phyloP scores from a whole-genome alignment of 2,888 invertebrate genomes.

The Leptarthrus brevirostris region DNA sequence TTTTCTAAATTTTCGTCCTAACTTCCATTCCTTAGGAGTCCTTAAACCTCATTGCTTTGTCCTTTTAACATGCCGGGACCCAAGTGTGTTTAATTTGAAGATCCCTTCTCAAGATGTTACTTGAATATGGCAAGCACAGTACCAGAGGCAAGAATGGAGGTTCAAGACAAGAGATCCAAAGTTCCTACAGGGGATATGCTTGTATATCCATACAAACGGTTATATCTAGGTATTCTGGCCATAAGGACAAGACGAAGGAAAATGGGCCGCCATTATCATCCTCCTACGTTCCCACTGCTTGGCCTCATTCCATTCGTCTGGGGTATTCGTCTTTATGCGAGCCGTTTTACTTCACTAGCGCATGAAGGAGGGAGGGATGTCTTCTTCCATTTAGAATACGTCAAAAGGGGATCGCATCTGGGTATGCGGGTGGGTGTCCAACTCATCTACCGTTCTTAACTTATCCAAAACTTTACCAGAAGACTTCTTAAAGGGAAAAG shows the following conservation, averaged over 20 bases:
- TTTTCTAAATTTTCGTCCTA: constrained; percentile 45
- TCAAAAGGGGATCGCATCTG: constrained; percentile 37
- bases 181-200: constrained; percentile 9
- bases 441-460: constrained; percentile 16
- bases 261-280: constrained; percentile 46
- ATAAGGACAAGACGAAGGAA: constrained; percentile 35
- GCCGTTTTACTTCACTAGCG: constrained; percentile 46
- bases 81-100: constrained; percentile 50
- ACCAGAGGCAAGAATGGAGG: constrained; percentile 44
- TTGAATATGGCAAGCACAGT: constrained; percentile 40
- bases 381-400: constrained; percentile 48
- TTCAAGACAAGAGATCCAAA: constrained; percentile 22
- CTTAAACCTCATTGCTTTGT: constrained; percentile 34
- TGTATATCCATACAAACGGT: constrained; percentile 11
- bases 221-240: constrained; percentile 24
- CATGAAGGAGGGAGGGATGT: constrained; percentile 17
- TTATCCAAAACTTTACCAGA: constrained; percentile 46
- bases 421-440: constrained; percentile 27
- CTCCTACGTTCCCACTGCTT: constrained; percentile 19
- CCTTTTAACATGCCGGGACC: constrained; percentile 44
- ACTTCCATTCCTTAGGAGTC: not conserved
- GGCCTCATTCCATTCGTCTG: constrained; percentile 21
- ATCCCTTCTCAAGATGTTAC: constrained; percentile 49
- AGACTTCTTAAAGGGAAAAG: constrained; percentile 48
- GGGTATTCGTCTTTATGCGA: constrained; percentile 47